phyloP scores from a whole-genome alignment of 2,797 vertebrate genomes.

The Sebastes goodei region DNA sequence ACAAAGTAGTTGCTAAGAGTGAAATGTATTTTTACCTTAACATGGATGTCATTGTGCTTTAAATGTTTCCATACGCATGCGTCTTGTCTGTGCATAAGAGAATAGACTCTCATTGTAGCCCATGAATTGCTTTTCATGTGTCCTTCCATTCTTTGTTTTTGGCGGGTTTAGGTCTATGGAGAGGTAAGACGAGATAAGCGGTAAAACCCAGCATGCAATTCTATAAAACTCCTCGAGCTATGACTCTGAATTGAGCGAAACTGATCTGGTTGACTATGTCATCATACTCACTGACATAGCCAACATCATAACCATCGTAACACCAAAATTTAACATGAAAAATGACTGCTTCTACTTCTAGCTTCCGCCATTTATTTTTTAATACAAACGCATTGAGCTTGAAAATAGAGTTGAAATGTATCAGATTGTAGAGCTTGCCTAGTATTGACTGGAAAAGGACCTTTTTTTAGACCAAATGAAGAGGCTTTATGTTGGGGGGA shows the following conservation, averaged over 20 bases:
- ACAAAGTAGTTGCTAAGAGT: not conserved
- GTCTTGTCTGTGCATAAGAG: slow-evolving; percentile 9
- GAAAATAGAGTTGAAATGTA: not conserved
- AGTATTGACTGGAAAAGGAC: not conserved
- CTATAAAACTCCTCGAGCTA: slow-evolving; percentile 7
- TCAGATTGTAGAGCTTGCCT: slow-evolving; percentile 27
- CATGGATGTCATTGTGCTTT: slow-evolving; percentile 5
- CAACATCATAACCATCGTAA: slow-evolving; percentile 12
- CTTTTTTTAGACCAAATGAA: not conserved
- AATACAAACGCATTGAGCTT: slow-evolving; percentile 15
- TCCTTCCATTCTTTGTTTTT: slow-evolving; percentile 89
- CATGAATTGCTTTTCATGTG: slow-evolving; percentile 84
- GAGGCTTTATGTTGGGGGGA: not conserved
- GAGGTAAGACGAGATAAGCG: slow-evolving; percentile 90
- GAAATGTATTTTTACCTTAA: not conserved
- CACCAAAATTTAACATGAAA: slow-evolving; percentile 5
- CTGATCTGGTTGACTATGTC: slow-evolving; percentile 3
- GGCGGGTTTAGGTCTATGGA: slow-evolving; percentile 92
- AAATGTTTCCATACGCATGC: slow-evolving; percentile 35
- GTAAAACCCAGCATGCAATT: slow-evolving; percentile 82
- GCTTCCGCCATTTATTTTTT: slow-evolving; percentile 13
- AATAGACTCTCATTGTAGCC: slow-evolving; percentile 26
- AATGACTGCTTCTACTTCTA: slow-evolving; percentile 20
- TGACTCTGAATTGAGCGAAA: slow-evolving; percentile 27
- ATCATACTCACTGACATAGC: slow-evolving; percentile 6